Evolutionary conservation across 30 jellyfish, hydroid and myxozoan genomes (phyloP), one percentile per base, ranked within the genome.

Genomic region (Turritopsis rubra): DNA sequence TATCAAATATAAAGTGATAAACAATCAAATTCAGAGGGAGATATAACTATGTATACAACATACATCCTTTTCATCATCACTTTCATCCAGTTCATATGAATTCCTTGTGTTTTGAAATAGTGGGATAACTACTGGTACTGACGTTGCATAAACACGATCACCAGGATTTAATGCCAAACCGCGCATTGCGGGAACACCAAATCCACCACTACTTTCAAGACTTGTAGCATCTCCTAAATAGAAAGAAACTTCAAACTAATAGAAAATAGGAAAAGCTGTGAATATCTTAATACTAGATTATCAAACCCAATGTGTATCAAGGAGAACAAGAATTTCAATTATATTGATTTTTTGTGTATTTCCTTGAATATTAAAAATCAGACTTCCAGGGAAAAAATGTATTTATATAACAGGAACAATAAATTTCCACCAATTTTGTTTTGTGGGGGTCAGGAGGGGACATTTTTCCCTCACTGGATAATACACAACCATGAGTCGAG

Each of bases 201-300:
- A 93, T 20, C 96, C 99, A 27, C 98, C 99, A 74, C 99, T 93
- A 85, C 95, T 86, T 60, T 89, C 99, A 3, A 93, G 85, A 72
- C 99, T 93, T 52, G 88, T 89, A 5, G 99, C 86, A 54, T 93
- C 99, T 8, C 91, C 98, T 92, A 52, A 16, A 71, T 80, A 26
- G 24, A 60, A n/a, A 60, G 18, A 18, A 18, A n/a, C 20, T 18
- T n/a, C n/a, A n/a, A 18, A 60, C 73, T 18, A 60, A 18, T n/a
- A 60, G 73, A n/a, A 60, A 18, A 60, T 18, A 18, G n/a, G 18
- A 18, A 18, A 60, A 18, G n/a, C 73, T 60, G 73, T 60, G 18
- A n/a, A 60, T 18, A 60, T n/a, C 18, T 18, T n/a, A 60, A n/a
- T n/a, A n/a, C n/a, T n/a, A n/a, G 73, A n/a, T 18, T n/a, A 60